These are phyloP conservation scores for Thalassaphorura encarpata DNA, from an alignment of 1,140 invertebrate species.

Conservation along the genomic window DNA sequence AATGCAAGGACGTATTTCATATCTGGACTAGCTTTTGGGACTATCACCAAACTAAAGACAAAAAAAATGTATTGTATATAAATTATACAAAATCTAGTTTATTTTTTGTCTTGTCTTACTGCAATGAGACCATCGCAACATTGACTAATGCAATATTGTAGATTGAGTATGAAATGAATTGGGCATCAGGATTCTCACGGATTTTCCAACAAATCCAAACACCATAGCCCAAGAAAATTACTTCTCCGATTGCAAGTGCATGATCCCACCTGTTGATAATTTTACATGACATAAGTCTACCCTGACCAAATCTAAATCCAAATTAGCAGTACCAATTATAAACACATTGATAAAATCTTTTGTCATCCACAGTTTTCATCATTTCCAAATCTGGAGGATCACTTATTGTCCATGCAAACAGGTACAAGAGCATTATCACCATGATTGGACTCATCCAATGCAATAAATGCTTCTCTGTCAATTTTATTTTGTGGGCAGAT, in stretches of 20 bases:
- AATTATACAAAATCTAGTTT: too few species aligned
- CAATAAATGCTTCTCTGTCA: conserved; percentile 79
- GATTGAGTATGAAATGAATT: conserved; percentile 81
- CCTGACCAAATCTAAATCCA: not conserved
- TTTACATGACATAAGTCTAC: conserved; percentile 1
- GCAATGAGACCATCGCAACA: conserved; percentile 76
- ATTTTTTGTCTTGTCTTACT: conserved; percentile 73
- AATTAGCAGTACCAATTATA: conserved; percentile 77
- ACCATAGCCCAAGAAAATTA: conserved; percentile 79
- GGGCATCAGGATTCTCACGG: conserved; percentile 52
- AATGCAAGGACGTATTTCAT: conserved; percentile 80
- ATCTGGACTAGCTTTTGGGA: conserved; percentile 73
- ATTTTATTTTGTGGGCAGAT: conserved; percentile 80
- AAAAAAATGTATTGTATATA: conserved; percentile 3
- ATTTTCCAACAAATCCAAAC: conserved; percentile 63
- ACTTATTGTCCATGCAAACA: conserved; percentile 78
- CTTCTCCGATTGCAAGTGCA: conserved; percentile 50
- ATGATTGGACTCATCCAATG: conserved; percentile 60
- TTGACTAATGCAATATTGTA: conserved; percentile 89
- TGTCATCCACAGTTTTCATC: conserved; percentile 57
- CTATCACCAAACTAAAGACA: conserved; percentile 59
- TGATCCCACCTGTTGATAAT: conserved; percentile 29
- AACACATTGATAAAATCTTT: conserved; percentile 78
- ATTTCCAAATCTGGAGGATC: conserved; percentile 64
- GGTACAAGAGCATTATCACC: conserved; percentile 73